Conservation (phyloP, 2,888 invertebrate genomes). For the Melieria crassipennis region DNA sequence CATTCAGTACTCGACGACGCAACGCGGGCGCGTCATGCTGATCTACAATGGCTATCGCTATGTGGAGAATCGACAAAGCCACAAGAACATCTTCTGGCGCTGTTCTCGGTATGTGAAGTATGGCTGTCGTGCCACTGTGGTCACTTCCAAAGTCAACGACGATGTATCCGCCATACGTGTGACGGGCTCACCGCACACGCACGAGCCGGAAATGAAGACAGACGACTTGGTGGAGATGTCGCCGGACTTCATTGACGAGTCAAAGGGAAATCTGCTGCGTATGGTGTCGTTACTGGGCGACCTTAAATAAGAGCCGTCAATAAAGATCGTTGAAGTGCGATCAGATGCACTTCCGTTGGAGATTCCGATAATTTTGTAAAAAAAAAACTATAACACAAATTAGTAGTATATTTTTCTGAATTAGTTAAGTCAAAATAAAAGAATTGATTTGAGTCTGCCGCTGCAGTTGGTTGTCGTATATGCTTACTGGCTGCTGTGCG, state of each 20-base stretch:
- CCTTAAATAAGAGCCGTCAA: slow-evolving; percentile 36
- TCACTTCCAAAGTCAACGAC: slow-evolving; percentile 62
- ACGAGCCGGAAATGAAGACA: slow-evolving; percentile 60
- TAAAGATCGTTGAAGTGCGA: not conserved
- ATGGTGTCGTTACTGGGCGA: slow-evolving; percentile 49
- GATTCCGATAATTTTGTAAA: slow-evolving; percentile 4
- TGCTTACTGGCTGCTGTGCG: too few species aligned
- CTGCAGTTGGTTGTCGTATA: too few species aligned
- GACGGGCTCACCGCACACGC: slow-evolving; percentile 63
- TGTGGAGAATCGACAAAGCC: slow-evolving; percentile 65
- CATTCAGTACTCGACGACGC: slow-evolving; percentile 65
- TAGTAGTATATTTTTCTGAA: not conserved
- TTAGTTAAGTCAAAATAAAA: not conserved
- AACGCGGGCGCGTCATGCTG: slow-evolving; percentile 64
- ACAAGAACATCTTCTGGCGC: slow-evolving; percentile 65
- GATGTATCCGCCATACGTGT: slow-evolving; percentile 58
- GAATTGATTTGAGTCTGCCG: too few species aligned
- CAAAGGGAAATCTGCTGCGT: slow-evolving; percentile 50
- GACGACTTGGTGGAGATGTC: slow-evolving; percentile 56
- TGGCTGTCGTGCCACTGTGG: slow-evolving; percentile 64
- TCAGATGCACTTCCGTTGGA: not conserved
- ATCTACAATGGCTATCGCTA: slow-evolving; percentile 65
- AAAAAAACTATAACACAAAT: not conserved
- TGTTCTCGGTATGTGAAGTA: slow-evolving; percentile 65
- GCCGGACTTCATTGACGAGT: slow-evolving; percentile 56